Evolutionary conservation across 2,888 invertebrate genomes (phyloP).

Genomic region (Eristalis intricaria): DNA sequence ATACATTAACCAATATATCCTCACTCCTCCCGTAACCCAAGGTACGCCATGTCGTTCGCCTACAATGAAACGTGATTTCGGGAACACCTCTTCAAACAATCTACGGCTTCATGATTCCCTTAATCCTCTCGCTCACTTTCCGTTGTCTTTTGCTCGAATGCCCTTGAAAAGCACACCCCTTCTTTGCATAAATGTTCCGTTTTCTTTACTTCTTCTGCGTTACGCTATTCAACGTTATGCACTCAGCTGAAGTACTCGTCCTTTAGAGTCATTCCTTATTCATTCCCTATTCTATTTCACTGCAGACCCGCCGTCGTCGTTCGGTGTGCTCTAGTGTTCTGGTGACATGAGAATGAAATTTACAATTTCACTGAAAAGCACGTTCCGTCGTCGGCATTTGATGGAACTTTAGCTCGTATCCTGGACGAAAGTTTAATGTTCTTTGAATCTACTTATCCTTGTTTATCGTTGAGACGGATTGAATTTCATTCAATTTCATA

Average conservation of each 20-base stretch:
- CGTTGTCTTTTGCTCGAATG: background rate
- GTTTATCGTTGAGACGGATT: slow-evolving; percentile 16
- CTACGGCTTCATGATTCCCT: slow-evolving; percentile 26
- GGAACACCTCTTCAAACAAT: slow-evolving; percentile 28
- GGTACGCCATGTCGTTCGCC: background rate
- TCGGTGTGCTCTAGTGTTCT: background rate
- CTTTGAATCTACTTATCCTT: slow-evolving; percentile 43
- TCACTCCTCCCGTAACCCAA: too few species aligned
- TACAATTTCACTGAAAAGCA: slow-evolving; percentile 49
- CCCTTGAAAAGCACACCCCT: slow-evolving; percentile 22
- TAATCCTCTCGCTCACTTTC: slow-evolving; percentile 15
- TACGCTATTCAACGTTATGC: slow-evolving; percentile 35
- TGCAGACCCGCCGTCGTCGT: background rate
- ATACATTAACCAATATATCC: background rate
- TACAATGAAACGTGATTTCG: slow-evolving; percentile 41
- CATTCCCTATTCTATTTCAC: slow-evolving; percentile 9
- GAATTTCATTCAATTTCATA: slow-evolving; percentile 36
- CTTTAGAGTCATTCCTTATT: slow-evolving; percentile 26
- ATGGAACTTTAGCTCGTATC: slow-evolving; percentile 22
- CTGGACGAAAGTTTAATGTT: slow-evolving; percentile 42
- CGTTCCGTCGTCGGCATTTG: slow-evolving; percentile 40
- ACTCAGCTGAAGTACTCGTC: slow-evolving; percentile 40
- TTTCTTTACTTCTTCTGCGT: slow-evolving; percentile 14
- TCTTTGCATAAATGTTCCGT: slow-evolving; percentile 35
- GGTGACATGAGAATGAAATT: slow-evolving; percentile 48